Conservation (phyloP, 2,797 vertebrate species). For the Coendou prehensilis region DNA sequence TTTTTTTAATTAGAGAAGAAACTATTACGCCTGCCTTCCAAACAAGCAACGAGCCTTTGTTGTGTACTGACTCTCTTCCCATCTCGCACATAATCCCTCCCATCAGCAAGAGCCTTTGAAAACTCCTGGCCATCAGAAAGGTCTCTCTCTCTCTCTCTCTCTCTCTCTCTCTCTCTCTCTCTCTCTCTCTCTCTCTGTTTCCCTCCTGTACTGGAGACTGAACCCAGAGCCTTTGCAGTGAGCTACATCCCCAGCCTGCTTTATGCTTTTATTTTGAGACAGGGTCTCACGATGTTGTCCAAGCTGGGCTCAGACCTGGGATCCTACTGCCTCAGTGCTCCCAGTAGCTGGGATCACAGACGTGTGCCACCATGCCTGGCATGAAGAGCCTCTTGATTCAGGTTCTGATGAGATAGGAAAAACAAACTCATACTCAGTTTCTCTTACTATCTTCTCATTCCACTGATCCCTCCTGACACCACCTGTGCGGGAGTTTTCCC, state of each 20-base stretch:
- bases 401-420: neutral
- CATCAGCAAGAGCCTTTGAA: conserved; percentile 1
- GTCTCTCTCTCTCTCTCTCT: no score
- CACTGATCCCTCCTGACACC: neutral
- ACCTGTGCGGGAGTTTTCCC: neutral
- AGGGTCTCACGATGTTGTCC: neutral
- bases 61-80: neutral
- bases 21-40: neutral
- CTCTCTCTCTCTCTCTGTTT: neutral
- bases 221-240: neutral
- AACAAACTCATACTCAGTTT: neutral
- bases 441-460: neutral
- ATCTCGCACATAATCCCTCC: neutral
- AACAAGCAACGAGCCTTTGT: neutral
- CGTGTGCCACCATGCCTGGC: neutral
- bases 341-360: neutral
- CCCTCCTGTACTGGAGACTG: neutral
- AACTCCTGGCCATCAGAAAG: fast-evolving
- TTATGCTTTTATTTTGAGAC: neutral
- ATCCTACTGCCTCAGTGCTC: neutral
- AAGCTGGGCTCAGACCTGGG: neutral
- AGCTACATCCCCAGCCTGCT: neutral
- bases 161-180: neutral
- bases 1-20: neutral
- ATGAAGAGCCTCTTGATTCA: neutral